Evolutionary conservation across 2,797 vertebrate species (phyloP).

Genomic region (Rousettus madagascariensis): DNA sequence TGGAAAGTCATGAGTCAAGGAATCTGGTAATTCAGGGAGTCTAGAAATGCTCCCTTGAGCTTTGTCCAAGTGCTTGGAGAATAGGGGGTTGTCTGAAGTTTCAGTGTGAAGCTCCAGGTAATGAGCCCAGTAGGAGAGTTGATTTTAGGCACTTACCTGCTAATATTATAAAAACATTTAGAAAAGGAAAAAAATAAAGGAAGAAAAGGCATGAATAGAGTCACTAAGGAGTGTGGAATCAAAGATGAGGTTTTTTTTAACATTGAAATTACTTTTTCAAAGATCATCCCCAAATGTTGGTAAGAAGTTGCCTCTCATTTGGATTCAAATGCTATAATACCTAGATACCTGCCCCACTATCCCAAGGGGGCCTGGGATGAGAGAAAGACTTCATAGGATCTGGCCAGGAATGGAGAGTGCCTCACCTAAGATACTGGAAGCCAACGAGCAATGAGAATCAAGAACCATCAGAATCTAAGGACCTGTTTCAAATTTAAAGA

Average conservation of each 20-base stretch:
- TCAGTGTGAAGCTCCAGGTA: neutral
- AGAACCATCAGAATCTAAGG: neutral
- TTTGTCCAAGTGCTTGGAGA: neutral
- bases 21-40: neutral
- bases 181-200: neutral
- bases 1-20: constrained; percentile 37
- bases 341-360: neutral
- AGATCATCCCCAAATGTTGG: neutral
- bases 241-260: neutral
- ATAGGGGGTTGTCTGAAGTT: too few relatives aligned
- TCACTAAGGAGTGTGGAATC: neutral
- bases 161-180: neutral
- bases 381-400: neutral
- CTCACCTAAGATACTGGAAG: neutral
- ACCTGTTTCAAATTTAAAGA: neutral
- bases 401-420: neutral
- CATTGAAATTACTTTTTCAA: neutral
- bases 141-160: neutral
- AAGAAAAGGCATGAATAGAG: neutral
- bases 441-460: neutral
- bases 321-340: neutral
- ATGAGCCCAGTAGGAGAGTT: neutral
- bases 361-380: neutral
- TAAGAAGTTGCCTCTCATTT: neutral
- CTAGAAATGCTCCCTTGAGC: neutral